Base-by-base conservation (phyloP, 2,888 invertebrate genomes). In the Bimastos eiseni region DNA sequence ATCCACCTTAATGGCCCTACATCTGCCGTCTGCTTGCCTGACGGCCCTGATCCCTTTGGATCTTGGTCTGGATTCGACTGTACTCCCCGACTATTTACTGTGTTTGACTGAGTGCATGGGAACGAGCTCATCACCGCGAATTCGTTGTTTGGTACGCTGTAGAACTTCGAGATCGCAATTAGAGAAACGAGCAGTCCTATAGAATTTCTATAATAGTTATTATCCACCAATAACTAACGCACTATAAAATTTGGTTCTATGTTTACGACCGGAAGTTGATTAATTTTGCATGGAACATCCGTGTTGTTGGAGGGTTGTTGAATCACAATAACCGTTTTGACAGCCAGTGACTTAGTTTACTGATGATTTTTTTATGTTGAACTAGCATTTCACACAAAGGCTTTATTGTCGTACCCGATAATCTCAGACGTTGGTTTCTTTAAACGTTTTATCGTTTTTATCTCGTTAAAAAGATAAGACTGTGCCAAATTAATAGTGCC, bases 241-340 rank as follows among this genome's bases (percentile, higher is more conserved):
- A 41, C 41, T 15, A 41, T 41, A 41, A 41, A 11, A 6, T 41
- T 41, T 41, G 41, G 5, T 70, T 70, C 30, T 30, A 70, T 70
- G 70, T 70, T 70, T 70, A 49, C 70, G 30, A 70, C 70, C 70
- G 70, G 70, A 70, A 70, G 70, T 70, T 70, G 70, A 70, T n/a
- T 30, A 70, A 70, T 70, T 70, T n/a, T 70, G 11, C 11, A 5
- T 3, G 70, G 70, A n/a, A 70, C n/a, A 70, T 70, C 70, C 70
- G 70, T 70, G 70, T n/a, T 70, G n/a, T 70, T 5, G 70, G 30
- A 70, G 30, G 30, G 70, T 70, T 30, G 70, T 70, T 70, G n/a
- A 70, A 70, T 70, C 70, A n/a, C 70, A n/a, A 70, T n/a, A 70
- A 49, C 0, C 2, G 49, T n/a, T n/a, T 70, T 70, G 70, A n/a